A percentile compares a stretch with the other conserved stretches of the same genome.
Evolutionary conservation across 2,113 vertebrate genomes (phyloP).

Genomic region (Ploceus nigricollis): DNA sequence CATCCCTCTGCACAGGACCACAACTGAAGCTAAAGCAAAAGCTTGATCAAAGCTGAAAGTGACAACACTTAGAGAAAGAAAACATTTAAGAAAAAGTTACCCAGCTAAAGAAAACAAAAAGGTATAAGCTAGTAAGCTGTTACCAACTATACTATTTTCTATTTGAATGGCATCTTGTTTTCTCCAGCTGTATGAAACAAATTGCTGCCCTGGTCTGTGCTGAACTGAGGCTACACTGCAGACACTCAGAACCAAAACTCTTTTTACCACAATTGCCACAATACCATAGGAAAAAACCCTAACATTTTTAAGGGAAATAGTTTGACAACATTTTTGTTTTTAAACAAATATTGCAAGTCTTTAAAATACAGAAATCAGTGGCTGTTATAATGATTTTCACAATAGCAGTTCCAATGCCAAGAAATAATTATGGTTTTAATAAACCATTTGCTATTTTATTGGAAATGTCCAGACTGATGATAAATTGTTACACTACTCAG

Average conservation of each 20-base stretch:
- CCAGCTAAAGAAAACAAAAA: neutral
- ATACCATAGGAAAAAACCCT: neutral
- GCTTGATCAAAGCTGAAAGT: neutral
- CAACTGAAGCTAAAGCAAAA: neutral
- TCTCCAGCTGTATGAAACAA: neutral
- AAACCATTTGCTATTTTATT: conserved; percentile 13
- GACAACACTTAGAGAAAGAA: neutral
- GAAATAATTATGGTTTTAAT: neutral
- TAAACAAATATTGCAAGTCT: neutral
- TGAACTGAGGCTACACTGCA: neutral
- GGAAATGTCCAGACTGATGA: conserved; percentile 13
- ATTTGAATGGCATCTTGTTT: neutral
- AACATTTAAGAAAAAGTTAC: neutral
- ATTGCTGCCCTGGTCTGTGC: neutral
- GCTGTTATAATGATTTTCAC: neutral
- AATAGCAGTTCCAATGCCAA: neutral
- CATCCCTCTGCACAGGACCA: neutral
- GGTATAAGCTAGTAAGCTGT: neutral
- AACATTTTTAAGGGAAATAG: neutral
- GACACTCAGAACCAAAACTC: neutral
- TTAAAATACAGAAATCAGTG: neutral
- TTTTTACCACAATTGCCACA: neutral
- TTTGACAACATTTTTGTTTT: neutral
- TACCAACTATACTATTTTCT: neutral
- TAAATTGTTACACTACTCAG: neutral